Evolutionary conservation across 1,140 invertebrate species (phyloP).

Genomic region (Drosophila nigromelanica): DNA sequence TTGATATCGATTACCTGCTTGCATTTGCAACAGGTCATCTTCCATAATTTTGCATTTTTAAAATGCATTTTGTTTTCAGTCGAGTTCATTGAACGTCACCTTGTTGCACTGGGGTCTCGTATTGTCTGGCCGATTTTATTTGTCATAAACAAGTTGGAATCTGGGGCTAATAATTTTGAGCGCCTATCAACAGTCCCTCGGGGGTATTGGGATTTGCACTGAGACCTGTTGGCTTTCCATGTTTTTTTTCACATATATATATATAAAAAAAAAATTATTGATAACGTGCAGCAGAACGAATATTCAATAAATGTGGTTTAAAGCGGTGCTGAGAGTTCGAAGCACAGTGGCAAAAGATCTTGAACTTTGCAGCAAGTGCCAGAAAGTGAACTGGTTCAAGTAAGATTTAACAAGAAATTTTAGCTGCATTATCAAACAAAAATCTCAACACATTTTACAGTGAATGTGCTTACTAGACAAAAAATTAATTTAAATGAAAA

Average conservation of each 20-base stretch:
- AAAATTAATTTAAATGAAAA: too few relatives aligned
- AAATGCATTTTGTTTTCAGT: conserved; percentile 12
- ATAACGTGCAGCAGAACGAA: conserved; percentile 22
- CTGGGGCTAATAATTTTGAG: conserved; percentile 20
- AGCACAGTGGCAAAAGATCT: conserved; percentile 17
- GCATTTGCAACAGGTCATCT: neutral
- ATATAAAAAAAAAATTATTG: conserved; percentile 24
- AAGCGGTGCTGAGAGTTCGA: neutral
- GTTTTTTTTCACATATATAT: neutral
- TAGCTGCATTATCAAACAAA: neutral
- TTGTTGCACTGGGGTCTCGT: conserved; percentile 13
- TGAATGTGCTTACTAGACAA: too few relatives aligned
- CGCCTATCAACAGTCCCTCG: conserved; percentile 18
- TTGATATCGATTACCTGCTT: neutral
- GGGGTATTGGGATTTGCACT: conserved; percentile 1
- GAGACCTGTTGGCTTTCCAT: conserved; percentile 32
- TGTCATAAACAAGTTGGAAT: conserved; percentile 31
- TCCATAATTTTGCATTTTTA: conserved; percentile 6
- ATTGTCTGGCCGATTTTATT: conserved; percentile 20
- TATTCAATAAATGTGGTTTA: conserved; percentile 16
- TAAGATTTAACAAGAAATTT: neutral
- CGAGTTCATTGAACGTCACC: conserved; percentile 52
- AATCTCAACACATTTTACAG: neutral
- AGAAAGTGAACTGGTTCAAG: neutral
- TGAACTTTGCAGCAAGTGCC: neutral